Percentiles rank a stretch among this genome's conserved stretches.
phyloP scores from a whole-genome alignment of 1,140 invertebrate genomes.

The Panulirus ornatus region DNA sequence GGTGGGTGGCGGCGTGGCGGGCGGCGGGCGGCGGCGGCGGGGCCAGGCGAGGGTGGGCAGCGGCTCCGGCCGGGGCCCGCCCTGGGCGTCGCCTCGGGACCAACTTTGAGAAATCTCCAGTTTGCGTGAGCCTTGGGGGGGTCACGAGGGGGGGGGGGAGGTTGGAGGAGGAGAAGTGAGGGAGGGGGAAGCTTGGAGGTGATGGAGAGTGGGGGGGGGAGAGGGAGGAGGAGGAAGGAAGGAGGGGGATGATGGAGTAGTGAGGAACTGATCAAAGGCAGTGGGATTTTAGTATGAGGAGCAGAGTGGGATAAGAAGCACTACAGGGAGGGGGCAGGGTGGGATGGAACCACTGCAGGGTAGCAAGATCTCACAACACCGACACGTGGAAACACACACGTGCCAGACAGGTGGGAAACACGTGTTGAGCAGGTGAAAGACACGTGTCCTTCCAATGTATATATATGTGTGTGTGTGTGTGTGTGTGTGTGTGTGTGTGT shows the following conservation, averaged over 20 bases:
- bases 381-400: too few relatives aligned
- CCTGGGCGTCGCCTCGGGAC: background rate
- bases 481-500: too few relatives aligned
- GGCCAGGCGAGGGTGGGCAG: too few relatives aligned
- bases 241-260: background rate
- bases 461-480: too few relatives aligned
- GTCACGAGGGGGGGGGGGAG: background rate
- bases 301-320: background rate
- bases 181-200: background rate
- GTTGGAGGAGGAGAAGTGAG: background rate
- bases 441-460: too few relatives aligned
- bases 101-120: conserved; percentile 20
- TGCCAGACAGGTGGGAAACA: too few relatives aligned
- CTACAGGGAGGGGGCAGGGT: background rate
- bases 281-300: background rate
- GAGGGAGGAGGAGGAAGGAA: background rate
- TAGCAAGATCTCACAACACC: too few relatives aligned
- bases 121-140: conserved; percentile 25
- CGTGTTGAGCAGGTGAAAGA: too few relatives aligned
- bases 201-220: background rate
- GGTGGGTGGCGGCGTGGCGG: too few relatives aligned
- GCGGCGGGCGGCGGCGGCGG: too few relatives aligned
- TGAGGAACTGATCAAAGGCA: background rate
- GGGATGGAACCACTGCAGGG: too few relatives aligned
- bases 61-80: too few relatives aligned